These are phyloP conservation scores for Drosophila trichaetosa DNA, from an alignment of 2,888 invertebrate species.

Conservation along the genomic window DNA sequence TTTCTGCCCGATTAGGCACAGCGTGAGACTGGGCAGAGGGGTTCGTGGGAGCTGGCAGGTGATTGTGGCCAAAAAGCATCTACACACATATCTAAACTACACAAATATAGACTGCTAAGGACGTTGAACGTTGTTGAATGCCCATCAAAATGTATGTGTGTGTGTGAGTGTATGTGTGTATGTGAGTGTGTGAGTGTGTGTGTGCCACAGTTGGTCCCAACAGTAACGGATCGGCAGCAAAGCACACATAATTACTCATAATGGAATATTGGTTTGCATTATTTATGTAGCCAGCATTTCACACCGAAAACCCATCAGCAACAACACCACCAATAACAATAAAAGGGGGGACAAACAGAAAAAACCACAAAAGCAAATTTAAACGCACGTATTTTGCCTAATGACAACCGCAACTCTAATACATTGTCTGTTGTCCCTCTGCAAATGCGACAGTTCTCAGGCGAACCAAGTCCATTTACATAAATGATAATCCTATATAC, in stretches of 20 bases:
- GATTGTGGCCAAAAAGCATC: slow-evolving; percentile 11
- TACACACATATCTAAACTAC: neutral
- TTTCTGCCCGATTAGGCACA: slow-evolving; percentile 53
- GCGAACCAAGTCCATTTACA: slow-evolving; percentile 67
- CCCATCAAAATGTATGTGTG: slow-evolving; percentile 1
- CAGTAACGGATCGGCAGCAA: slow-evolving; percentile 14
- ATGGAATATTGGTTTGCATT: slow-evolving; percentile 60
- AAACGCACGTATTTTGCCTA: slow-evolving; percentile 57
- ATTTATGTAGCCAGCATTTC: slow-evolving; percentile 46
- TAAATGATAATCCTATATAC: slow-evolving; percentile 59
- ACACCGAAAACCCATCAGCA: slow-evolving; percentile 20
- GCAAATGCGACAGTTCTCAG: slow-evolving; percentile 33
- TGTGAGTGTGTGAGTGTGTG: neutral
- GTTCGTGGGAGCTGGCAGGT: slow-evolving; percentile 1
- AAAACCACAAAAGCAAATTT: slow-evolving; percentile 64
- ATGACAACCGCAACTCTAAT: slow-evolving; percentile 45
- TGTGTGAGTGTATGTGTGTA: neutral
- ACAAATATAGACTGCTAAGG: neutral
- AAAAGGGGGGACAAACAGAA: neutral
- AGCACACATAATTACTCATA: slow-evolving; percentile 66
- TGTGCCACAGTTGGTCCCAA: neutral
- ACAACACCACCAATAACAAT: neutral
- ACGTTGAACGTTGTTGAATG: slow-evolving; percentile 4
- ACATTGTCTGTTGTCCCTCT: slow-evolving; percentile 30
- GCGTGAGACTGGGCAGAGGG: neutral